A percentile compares a stretch with the other conserved stretches of the same genome.
These are phyloP conservation scores for Callipepla californica DNA, from an alignment of 2,113 vertebrate species.

Conservation along the genomic window DNA sequence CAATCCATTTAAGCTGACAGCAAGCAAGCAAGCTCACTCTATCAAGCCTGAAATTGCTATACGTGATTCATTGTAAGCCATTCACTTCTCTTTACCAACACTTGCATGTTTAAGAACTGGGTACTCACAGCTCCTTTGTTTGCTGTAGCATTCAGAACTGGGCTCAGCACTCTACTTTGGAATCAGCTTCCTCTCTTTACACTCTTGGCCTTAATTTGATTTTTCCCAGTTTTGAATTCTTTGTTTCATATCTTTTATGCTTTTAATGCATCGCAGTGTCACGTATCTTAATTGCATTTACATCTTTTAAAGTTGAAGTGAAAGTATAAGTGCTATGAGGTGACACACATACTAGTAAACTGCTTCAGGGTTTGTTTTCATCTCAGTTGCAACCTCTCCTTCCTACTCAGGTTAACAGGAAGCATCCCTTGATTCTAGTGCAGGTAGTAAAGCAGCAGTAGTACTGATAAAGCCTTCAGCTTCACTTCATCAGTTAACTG, in stretches of 20 bases:
- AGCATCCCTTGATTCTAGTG: not conserved
- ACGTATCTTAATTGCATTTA: constrained; percentile 1
- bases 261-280: not conserved
- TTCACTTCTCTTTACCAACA: not conserved
- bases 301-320: not conserved
- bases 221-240: not conserved
- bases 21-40: not conserved
- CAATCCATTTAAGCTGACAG: not conserved
- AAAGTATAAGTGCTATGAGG: not conserved
- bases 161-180: not conserved
- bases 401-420: not conserved
- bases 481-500: not conserved
- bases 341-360: not conserved
- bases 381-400: not conserved
- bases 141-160: not conserved
- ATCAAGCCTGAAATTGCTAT: not conserved
- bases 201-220: not conserved
- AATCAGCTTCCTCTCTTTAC: not conserved
- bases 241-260: not conserved
- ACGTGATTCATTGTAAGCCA: not conserved
- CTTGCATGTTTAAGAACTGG: not conserved
- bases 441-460: not conserved
- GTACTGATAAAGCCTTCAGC: not conserved
- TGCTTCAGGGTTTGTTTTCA: not conserved
- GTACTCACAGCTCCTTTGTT: not conserved